Percentiles rank a stretch among this genome's conserved stretches.
Evolutionary conservation across 2,797 vertebrate genomes (phyloP).

Genomic region (Dallia pectoralis): DNA sequence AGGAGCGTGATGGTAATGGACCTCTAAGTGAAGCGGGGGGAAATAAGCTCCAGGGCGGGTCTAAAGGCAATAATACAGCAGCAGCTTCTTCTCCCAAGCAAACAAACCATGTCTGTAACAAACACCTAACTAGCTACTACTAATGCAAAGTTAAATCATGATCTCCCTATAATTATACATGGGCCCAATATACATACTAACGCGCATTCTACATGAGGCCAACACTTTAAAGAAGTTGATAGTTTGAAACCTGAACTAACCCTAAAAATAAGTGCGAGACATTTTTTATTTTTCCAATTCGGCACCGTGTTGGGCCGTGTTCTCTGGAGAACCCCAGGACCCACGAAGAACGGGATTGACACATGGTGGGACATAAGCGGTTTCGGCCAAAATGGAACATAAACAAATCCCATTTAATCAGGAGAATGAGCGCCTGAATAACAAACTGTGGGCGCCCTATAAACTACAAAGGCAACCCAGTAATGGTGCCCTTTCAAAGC

Average conservation of each 20-base stretch:
- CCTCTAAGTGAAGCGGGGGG: neutral
- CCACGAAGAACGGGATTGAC: slow-evolving; percentile 6
- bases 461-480: slow-evolving; percentile 26
- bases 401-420: slow-evolving; percentile 27
- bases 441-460: slow-evolving; percentile 19
- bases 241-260: neutral
- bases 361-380: neutral
- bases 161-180: neutral
- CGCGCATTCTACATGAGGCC: neutral
- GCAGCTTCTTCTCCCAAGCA: neutral
- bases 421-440: slow-evolving; percentile 11
- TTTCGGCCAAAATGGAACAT: neutral
- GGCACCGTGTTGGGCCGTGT: neutral
- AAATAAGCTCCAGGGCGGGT: neutral
- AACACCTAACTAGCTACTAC: slow-evolving; percentile 1
- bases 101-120: neutral
- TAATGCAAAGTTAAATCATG: neutral
- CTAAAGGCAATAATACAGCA: neutral
- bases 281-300: neutral
- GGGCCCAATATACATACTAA: neutral
- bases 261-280: neutral
- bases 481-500: slow-evolving; percentile 24
- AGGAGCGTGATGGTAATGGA: slow-evolving; percentile 8
- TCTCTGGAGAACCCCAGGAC: neutral
- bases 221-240: neutral